Conservation (phyloP, 2,113 vertebrate genomes). For the Heliornis fulica region DNA sequence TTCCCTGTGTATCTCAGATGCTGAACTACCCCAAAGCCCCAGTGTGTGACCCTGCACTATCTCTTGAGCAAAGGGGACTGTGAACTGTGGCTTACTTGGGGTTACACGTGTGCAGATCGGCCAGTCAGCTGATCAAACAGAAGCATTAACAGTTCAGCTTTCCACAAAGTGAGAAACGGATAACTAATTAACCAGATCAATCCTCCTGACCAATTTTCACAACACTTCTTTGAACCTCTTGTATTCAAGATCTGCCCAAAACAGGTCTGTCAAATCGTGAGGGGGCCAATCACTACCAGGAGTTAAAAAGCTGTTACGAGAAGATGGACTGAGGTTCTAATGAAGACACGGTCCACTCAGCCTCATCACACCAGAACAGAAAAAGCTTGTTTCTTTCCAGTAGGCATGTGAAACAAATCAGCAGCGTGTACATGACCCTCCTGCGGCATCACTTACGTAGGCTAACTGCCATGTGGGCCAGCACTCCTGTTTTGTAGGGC, state of each 20-base stretch:
- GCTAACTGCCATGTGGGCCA: conserved; percentile 22
- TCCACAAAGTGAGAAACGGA: neutral
- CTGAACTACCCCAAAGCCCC: neutral
- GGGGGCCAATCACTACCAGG: neutral
- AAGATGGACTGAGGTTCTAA: neutral
- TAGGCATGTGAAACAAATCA: neutral
- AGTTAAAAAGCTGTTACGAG: neutral
- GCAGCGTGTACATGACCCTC: neutral
- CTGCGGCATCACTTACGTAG: neutral
- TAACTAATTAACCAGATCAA: neutral
- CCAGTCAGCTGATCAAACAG: neutral
- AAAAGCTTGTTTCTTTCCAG: neutral
- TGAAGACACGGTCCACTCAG: neutral
- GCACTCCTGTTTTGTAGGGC: neutral
- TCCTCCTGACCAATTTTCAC: neutral
- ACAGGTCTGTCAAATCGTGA: neutral
- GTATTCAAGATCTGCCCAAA: neutral
- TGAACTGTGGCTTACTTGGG: neutral
- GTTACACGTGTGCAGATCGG: neutral
- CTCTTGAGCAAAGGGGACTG: neutral
- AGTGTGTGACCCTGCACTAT: neutral
- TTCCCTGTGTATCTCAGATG: neutral
- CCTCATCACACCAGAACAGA: neutral
- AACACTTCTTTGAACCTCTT: neutral
- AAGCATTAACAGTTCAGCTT: neutral